Base-by-base conservation (phyloP, 2,888 invertebrate species). In the Andrena bicolor region DNA sequence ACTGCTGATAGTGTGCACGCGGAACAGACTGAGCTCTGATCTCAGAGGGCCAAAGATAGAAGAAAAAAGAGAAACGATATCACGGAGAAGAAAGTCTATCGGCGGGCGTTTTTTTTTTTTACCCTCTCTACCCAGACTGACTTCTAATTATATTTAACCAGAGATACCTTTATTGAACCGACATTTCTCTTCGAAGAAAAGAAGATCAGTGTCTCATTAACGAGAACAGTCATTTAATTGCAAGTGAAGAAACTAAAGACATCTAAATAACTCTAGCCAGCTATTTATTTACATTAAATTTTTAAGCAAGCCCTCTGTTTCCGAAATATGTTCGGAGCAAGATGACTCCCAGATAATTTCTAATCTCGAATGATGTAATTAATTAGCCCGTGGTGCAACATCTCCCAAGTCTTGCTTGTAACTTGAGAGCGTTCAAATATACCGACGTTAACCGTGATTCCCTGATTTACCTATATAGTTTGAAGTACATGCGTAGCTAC, bases 111-210 rank as follows among this genome's bases (percentile, higher is more conserved):
- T 86, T 49, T 72, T n/a, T n/a, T n/a, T 28, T 72, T 16, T 77
- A 60, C 68, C 58, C 74, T 71, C 60, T 49, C 66, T 63, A 26
- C 35, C 26, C 60, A 48, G 69, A 69, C 68, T 75, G 69, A 78
- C 85, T 83, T 87, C 85, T 87, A 85, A 87, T 87, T 81, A 85
- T 85, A 83, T 87, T 87, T 85, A 76, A 63, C 73, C 79, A 66
- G 58, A 68, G 69, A 76, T 69, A 66, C 64, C 72, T 72, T 72
- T 75, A 70, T 75, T 69, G 41, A 51, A 28, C 35, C 13, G 28
- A 35, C 49, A 65, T 72, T 75, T 64, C 30, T 65, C 56, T 56
- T 41, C n/a, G 53, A 23, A 53, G 53, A 53, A 26, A 51, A 60
- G 65, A 70, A 81, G 76, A 72, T 75, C 69, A 28, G 30, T 76